Evolutionary conservation across 2,797 vertebrate species (phyloP), one percentile per base, ranked within the genome.

Genomic region (Argya squamiceps): DNA sequence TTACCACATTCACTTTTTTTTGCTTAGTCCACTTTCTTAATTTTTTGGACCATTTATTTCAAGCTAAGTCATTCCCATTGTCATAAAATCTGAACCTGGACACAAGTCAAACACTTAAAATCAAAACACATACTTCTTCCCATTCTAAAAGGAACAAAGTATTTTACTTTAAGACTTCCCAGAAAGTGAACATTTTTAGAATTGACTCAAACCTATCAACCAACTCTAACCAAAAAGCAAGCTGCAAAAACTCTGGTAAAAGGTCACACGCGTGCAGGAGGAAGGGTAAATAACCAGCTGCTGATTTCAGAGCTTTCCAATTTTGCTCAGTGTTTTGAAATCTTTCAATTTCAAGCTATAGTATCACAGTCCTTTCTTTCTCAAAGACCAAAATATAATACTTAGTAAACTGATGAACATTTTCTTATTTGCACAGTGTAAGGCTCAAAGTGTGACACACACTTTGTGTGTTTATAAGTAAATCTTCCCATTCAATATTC

Each of bases 131-230:
- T 37, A 65, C 10, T 71, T 49, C 32, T 76, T 73, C 47, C 44
- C 32, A 59, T 37, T 80, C 53, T 52, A 78, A 67, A 87, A 92
- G 18, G 36, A 87, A 63, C 6, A 30, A 79, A 86, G 32, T 12
- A 39, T 74, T 80, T 77, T 85, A 74, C 41, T 60, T 43, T 68
- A 71, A 68, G 41, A 46, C 27, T 89, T 91, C 12, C 41, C 60
- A 94, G 79, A 95, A 94, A 91, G 18, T 5, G 24, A 86, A 50
- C 27, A 36, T 75, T 85, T 95, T 92, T 86, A 88, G 49, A 93
- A 85, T 49, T 60, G 36, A 49, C 37, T 93, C 52, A 69, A 93
- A 91, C 46, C 21, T 83, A 68, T 36, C 37, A 88, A 77, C 26
- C 37, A 88, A 77, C 26, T 88, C 27, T 83, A 67, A 80, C 52